Evolutionary conservation across 2,888 invertebrate species (phyloP).

Genomic region (Melieria picta): DNA sequence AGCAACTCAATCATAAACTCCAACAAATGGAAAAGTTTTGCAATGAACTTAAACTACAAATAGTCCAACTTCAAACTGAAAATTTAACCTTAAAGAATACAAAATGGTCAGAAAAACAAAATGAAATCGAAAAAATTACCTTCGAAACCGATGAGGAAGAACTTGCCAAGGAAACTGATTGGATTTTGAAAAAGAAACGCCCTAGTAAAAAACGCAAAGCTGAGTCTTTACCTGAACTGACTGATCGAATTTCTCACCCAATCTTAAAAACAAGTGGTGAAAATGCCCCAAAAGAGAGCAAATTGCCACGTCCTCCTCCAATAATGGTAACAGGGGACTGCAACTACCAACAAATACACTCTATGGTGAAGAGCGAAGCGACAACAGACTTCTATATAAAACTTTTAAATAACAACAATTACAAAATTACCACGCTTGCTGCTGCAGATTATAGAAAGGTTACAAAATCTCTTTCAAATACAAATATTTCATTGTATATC

Average conservation of each 20-base stretch:
- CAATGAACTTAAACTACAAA: too few relatives aligned
- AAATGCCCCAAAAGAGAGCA: not conserved
- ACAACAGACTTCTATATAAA: conserved; percentile 9
- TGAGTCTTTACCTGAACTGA: not conserved
- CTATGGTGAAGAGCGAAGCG: too few relatives aligned
- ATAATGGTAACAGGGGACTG: conserved; percentile 10
- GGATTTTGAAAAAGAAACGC: conserved; percentile 4
- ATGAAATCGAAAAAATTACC: too few relatives aligned
- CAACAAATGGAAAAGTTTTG: too few relatives aligned
- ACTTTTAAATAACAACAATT: conserved; percentile 11
- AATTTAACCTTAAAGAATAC: too few relatives aligned
- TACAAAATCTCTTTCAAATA: conserved; percentile 4
- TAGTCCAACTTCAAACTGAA: too few relatives aligned
- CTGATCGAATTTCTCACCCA: not conserved
- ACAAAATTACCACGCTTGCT: conserved; percentile 2
- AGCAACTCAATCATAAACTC: too few relatives aligned
- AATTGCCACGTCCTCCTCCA: conserved; percentile 1
- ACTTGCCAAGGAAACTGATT: not conserved
- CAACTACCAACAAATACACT: not conserved
- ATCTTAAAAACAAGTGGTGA: not conserved
- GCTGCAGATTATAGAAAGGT: conserved; percentile 12
- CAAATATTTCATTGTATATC: conserved; percentile 10
- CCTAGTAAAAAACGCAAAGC: conserved; percentile 9
- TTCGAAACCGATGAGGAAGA: conserved; percentile 1
- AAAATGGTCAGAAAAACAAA: too few relatives aligned